These are phyloP conservation scores for Danaus melanippus DNA, from an alignment of 1,140 invertebrate genomes.

Conservation along the genomic window DNA sequence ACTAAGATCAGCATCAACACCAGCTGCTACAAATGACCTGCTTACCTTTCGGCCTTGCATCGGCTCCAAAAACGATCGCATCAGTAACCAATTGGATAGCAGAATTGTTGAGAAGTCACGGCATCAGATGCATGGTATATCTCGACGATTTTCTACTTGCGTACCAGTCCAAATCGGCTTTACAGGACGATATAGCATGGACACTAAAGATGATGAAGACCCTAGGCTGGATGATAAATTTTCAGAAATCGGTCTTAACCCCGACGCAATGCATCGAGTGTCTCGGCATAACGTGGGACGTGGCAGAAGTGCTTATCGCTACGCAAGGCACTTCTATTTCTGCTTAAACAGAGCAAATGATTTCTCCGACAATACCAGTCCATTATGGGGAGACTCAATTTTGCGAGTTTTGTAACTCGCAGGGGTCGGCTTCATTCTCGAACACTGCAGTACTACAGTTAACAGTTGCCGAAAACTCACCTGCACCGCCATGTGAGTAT, in stretches of 20 bases:
- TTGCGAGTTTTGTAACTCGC: slow-evolving; percentile 69
- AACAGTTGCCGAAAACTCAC: slow-evolving; percentile 12
- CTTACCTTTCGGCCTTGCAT: slow-evolving; percentile 13
- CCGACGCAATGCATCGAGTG: slow-evolving; percentile 36
- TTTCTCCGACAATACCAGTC: slow-evolving; percentile 21
- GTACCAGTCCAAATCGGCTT: slow-evolving; percentile 8
- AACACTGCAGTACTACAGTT: slow-evolving; percentile 26
- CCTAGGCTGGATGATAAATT: slow-evolving; percentile 39
- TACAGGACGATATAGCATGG: not conserved
- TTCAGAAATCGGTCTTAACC: slow-evolving; percentile 29
- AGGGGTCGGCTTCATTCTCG: slow-evolving; percentile 48
- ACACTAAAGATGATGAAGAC: slow-evolving; percentile 11
- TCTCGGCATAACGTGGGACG: slow-evolving; percentile 40
- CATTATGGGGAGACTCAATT: slow-evolving; percentile 36
- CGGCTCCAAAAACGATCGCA: slow-evolving; percentile 12
- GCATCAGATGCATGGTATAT: slow-evolving; percentile 12
- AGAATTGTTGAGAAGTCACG: slow-evolving; percentile 15
- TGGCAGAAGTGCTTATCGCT: slow-evolving; percentile 19
- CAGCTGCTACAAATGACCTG: slow-evolving; percentile 13
- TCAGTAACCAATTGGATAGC: slow-evolving; percentile 22
- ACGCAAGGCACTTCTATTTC: slow-evolving; percentile 17
- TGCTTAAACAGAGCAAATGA: slow-evolving; percentile 12
- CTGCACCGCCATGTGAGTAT: slow-evolving; percentile 1
- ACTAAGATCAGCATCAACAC: too few relatives aligned
- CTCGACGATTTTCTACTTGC: slow-evolving; percentile 21